phyloP scores from a whole-genome alignment of 2,888 invertebrate genomes.

The Hirtodrosophila alboralis region DNA sequence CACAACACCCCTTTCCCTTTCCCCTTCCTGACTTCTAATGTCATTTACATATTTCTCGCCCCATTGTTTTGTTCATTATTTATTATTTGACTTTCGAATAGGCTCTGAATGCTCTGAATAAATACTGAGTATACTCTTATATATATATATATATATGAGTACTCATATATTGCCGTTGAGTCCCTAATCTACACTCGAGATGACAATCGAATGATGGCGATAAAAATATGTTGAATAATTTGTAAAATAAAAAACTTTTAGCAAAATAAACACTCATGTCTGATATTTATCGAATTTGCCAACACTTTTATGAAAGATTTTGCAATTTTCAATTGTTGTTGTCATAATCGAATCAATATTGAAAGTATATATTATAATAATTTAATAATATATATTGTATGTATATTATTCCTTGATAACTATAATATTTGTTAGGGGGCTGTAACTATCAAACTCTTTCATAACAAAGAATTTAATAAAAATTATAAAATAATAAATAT shows the following conservation, averaged over 20 bases:
- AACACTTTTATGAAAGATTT: not conserved
- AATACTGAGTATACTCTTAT: too few species aligned
- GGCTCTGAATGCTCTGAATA: slow-evolving; percentile 1
- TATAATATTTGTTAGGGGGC: too few species aligned
- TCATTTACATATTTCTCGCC: slow-evolving; percentile 27
- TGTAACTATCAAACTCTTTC: too few species aligned
- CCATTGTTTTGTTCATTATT: slow-evolving; percentile 46
- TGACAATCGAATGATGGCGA: slow-evolving; percentile 19
- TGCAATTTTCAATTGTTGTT: too few species aligned
- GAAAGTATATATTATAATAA: too few species aligned
- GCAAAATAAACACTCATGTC: slow-evolving; percentile 9
- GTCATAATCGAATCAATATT: too few species aligned
- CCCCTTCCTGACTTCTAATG: slow-evolving; percentile 9
- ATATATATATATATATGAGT: too few species aligned
- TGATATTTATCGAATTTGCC: slow-evolving; percentile 12
- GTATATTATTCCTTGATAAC: too few species aligned
- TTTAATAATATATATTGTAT: too few species aligned
- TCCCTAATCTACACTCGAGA: slow-evolving; percentile 12
- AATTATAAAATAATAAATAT: too few species aligned
- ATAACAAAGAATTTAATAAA: too few species aligned
- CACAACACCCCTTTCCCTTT: not conserved
- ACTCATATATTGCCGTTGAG: slow-evolving; percentile 7
- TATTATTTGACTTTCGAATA: slow-evolving; percentile 28
- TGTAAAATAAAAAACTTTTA: slow-evolving; percentile 7
- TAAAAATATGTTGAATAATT: too few species aligned